These are phyloP conservation scores for Polypterus senegalus DNA, from an alignment of 2,113 vertebrate genomes.

Conservation along the genomic window DNA sequence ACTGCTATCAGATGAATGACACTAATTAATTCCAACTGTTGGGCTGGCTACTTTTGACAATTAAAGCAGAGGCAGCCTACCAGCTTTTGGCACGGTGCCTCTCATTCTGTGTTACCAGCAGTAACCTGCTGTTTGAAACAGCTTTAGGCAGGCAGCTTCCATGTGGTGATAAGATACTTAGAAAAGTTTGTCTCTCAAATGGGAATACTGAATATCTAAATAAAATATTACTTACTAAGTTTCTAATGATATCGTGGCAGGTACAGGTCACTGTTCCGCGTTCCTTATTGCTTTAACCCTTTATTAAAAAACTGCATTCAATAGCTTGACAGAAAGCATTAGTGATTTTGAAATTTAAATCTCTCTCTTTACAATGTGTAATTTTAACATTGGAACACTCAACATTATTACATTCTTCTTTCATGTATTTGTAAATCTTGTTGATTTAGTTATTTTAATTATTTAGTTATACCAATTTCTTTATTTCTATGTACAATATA, in stretches of 20 bases:
- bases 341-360: too few species aligned
- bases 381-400: too few species aligned
- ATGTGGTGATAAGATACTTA: conserved; percentile 12
- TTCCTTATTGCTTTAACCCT: too few species aligned
- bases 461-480: too few species aligned
- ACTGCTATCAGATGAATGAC: conserved; percentile 24
- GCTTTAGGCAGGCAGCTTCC: conserved; percentile 21
- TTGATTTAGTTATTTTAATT: too few species aligned
- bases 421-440: too few species aligned
- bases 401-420: too few species aligned
- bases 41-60: conserved; percentile 31
- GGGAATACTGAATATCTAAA: background rate
- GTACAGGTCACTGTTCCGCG: background rate
- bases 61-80: conserved; percentile 42
- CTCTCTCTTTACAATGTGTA: too few species aligned
- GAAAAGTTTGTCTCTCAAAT: background rate
- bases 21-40: conserved; percentile 34
- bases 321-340: too few species aligned
- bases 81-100: conserved; percentile 40
- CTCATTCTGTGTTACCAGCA: conserved; percentile 29
- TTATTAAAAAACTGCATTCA: too few species aligned
- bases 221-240: background rate
- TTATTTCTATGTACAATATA: too few species aligned
- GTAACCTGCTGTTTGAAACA: conserved; percentile 30
- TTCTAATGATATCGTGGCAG: background rate